Evolutionary conservation across 2,113 vertebrate genomes (phyloP).

Genomic region (Puntigrus tetrazona): DNA sequence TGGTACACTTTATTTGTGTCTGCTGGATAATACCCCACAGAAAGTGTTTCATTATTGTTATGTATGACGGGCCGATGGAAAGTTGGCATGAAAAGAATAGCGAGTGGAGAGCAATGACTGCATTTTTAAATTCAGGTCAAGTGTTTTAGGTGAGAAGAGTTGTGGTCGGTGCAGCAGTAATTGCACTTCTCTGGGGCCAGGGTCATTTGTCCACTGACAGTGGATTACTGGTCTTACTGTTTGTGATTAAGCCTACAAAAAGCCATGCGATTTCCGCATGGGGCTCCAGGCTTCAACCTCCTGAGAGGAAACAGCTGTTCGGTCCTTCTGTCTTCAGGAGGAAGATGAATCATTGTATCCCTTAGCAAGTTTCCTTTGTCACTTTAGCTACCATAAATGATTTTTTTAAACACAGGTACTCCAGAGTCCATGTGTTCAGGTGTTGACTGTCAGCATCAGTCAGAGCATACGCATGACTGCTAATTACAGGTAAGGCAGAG

Average conservation of each 20-base stretch:
- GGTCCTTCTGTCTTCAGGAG: slow-evolving; percentile 53
- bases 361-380: slow-evolving; percentile 39
- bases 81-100: slow-evolving; percentile 40
- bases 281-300: slow-evolving; percentile 31
- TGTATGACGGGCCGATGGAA: slow-evolving; percentile 17
- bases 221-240: slow-evolving; percentile 54
- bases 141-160: slow-evolving; percentile 42
- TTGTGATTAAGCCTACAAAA: slow-evolving; percentile 57
- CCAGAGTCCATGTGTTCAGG: not conserved
- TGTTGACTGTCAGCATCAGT: slow-evolving; percentile 16
- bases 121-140: slow-evolving; percentile 53
- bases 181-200: slow-evolving; percentile 53
- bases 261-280: slow-evolving; percentile 20
- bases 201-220: slow-evolving; percentile 58
- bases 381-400: slow-evolving; percentile 33
- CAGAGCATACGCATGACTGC: not conserved
- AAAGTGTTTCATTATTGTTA: slow-evolving; percentile 44
- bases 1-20: slow-evolving; percentile 56
- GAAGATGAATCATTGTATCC: slow-evolving; percentile 41
- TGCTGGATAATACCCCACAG: slow-evolving; percentile 49
- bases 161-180: slow-evolving; percentile 50
- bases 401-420: slow-evolving; percentile 49
- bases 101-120: not conserved
- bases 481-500: not conserved
- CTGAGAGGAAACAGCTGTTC: slow-evolving; percentile 59